A percentile compares a stretch with the other conserved stretches of the same genome.
Evolutionary conservation across 2,888 invertebrate genomes (phyloP).

Genomic region (Pseudococcus jackbeardsleyi): DNA sequence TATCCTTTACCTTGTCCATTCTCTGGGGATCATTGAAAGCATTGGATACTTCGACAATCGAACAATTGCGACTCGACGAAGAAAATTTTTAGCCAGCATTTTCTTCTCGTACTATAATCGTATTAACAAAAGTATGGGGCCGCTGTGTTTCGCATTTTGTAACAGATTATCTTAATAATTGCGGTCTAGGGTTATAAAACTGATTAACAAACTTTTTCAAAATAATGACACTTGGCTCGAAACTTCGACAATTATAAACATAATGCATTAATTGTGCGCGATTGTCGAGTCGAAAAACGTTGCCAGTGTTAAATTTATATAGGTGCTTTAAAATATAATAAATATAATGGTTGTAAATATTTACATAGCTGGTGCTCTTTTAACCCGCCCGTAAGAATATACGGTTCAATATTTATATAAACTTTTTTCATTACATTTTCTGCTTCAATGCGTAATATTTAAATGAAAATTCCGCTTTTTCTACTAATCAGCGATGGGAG

Average conservation of each 20-base stretch:
- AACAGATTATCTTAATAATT: constrained; percentile 51
- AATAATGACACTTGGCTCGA: constrained; percentile 15
- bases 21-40: constrained; percentile 21
- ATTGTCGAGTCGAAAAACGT: not conserved
- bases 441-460: constrained; percentile 27
- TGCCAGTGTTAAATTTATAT: not conserved
- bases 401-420: constrained; percentile 27
- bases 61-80: not conserved
- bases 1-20: not conserved
- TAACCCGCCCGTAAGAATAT: not conserved
- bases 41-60: not conserved
- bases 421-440: constrained; percentile 44
- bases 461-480: constrained; percentile 44
- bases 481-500: constrained; percentile 41
- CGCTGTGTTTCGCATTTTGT: constrained; percentile 10
- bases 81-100: not conserved
- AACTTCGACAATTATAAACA: constrained; percentile 54
- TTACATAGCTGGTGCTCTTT: not conserved
- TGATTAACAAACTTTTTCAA: constrained; percentile 55
- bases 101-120: constrained; percentile 8
- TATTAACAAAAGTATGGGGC: constrained; percentile 6
- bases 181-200: constrained; percentile 34
- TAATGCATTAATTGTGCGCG: constrained; percentile 37
- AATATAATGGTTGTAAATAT: constrained; percentile 33
- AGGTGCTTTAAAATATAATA: constrained; percentile 32